Evolutionary conservation across 2,113 vertebrate species (phyloP), one percentile per base, ranked within the genome.

Genomic region (Proterorhinus semilunaris): DNA sequence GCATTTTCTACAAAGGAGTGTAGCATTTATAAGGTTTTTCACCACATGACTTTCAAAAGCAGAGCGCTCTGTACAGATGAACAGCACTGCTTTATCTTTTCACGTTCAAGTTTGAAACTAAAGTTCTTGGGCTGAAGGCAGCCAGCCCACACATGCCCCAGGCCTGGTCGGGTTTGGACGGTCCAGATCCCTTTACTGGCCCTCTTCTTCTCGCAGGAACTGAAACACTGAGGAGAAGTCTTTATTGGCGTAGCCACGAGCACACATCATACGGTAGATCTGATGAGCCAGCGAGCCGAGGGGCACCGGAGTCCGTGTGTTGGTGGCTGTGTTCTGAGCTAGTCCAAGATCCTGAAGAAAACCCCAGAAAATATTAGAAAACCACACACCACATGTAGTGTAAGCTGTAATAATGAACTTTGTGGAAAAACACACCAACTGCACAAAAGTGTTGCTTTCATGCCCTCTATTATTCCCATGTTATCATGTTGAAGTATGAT

Each of bases 151-250:
- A 71, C 68, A 71, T 72, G 84, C 71, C 78, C 72, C 69, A 78
- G 80, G 78, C 64, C 79, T 71, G 58, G 69, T 68, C 79, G 69
- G 84, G 66, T 83, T 71, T 82, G 83, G 88, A 86, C 65, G 66
- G 82, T 50, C 72, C 69, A 70, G 72, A 82, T 45, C 62, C 70
- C 55, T 62, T 71, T 91, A 92, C 89, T 96, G 93, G 80, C 80
- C 90, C 85, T 98, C 96, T 82, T 99, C 98, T 80, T 99, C 97
- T 42, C 96, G 95, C 74, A 98, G 93, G 90, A 97, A 98, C 90
- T 97, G 96, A 93, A 99, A 98, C 68, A 99, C 95, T 0, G 97
- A 93, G 27, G 98, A 99, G 93, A 99, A 99, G 93, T 99, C 97
- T 92, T 98, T 99, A 89, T 84, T 86, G 75, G 96, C 91, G 69